These are phyloP conservation scores for Aplocera efformata DNA, from an alignment of 2,888 invertebrate species.

Conservation along the genomic window DNA sequence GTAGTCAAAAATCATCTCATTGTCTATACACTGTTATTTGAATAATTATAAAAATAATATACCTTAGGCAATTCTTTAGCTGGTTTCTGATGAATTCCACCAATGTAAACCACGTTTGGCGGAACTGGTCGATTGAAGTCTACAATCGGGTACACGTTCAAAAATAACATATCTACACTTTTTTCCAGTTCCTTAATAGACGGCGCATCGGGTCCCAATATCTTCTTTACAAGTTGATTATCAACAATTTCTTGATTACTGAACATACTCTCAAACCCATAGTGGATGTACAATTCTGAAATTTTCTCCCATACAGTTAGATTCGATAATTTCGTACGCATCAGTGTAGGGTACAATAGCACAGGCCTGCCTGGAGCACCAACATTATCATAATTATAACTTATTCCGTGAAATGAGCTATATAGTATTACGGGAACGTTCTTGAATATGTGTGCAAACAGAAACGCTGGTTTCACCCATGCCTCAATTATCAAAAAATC, in stretches of 20 bases:
- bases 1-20: too few relatives aligned
- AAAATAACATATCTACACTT: slow-evolving; percentile 50
- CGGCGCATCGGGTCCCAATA: slow-evolving; percentile 33
- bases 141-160: slow-evolving; percentile 56
- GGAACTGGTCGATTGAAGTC: slow-evolving; percentile 52
- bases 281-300: slow-evolving; percentile 14
- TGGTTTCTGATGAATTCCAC: slow-evolving; percentile 53
- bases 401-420: slow-evolving; percentile 20
- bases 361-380: slow-evolving; percentile 13
- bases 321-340: slow-evolving; percentile 10
- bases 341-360: slow-evolving; percentile 8
- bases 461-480: slow-evolving; percentile 23
- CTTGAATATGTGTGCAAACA: slow-evolving; percentile 27
- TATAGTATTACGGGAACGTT: slow-evolving; percentile 25
- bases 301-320: slow-evolving; percentile 20
- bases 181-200: slow-evolving; percentile 29
- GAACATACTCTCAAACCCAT: slow-evolving; percentile 10
- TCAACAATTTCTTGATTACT: slow-evolving; percentile 7
- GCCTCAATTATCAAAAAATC: slow-evolving; percentile 31
- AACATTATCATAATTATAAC: slow-evolving; percentile 12
- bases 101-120: slow-evolving; percentile 53
- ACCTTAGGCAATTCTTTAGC: slow-evolving; percentile 56
- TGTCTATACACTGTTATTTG: too few relatives aligned
- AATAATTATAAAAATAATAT: too few relatives aligned
- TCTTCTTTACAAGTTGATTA: slow-evolving; percentile 24